A percentile compares a stretch with the other conserved stretches of the same genome.
Evolutionary conservation across 2,888 invertebrate genomes (phyloP).

Genomic region (Ethmia dodecea): DNA sequence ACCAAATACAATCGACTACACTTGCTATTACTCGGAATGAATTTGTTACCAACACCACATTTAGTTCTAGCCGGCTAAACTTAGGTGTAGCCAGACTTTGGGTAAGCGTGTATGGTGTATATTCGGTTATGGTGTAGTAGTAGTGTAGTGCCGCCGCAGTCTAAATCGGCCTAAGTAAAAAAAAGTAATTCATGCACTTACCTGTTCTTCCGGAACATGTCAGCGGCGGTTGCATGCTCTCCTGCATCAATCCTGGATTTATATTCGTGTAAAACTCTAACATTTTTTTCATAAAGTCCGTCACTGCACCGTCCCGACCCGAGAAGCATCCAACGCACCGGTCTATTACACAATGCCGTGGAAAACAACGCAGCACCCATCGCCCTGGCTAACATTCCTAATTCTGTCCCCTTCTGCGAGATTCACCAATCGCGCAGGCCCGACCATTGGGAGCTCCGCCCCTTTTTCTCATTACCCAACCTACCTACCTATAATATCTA

Average conservation of each 20-base stretch:
- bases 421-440: conserved; percentile 44
- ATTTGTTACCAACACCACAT: no score
- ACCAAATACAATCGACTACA: no score
- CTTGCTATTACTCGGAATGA: no score
- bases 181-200: no score
- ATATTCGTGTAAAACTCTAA: conserved; percentile 84
- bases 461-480: conserved; percentile 31
- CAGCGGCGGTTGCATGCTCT: conserved; percentile 74
- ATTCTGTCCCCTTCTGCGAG: conserved; percentile 30
- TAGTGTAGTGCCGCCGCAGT: no score
- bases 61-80: no score
- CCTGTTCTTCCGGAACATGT: conserved; percentile 82
- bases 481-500: conserved; percentile 57
- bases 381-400: conserved; percentile 12
- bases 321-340: conserved; percentile 35
- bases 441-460: conserved; percentile 44
- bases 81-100: no score
- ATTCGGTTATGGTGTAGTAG: no score
- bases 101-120: no score
- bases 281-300: conserved; percentile 67
- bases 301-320: conserved; percentile 29
- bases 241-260: conserved; percentile 78
- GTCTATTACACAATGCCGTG: conserved; percentile 43
- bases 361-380: conserved; percentile 22
- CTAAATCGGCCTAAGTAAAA: not conserved